Conservation (phyloP, 2,797 vertebrate species). For the Danio tinwini region DNA sequence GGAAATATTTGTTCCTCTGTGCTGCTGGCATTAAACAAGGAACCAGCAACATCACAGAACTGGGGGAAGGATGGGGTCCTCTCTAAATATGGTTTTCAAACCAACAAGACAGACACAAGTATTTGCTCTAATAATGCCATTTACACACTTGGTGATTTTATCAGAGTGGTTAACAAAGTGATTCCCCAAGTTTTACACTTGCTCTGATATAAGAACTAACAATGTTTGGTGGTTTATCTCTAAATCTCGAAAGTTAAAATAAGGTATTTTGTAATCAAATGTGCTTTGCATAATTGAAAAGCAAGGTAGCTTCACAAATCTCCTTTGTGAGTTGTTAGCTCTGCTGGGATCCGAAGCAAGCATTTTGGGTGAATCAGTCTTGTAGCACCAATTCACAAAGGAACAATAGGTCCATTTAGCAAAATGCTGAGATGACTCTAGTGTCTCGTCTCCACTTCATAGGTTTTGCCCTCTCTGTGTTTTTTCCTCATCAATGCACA, state of each 20-base stretch:
- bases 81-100: background rate
- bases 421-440: slow-evolving; percentile 38
- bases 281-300: background rate
- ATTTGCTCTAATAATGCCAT: background rate
- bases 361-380: slow-evolving; percentile 60
- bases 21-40: background rate
- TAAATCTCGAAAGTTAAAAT: background rate
- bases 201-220: background rate
- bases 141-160: background rate
- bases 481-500: slow-evolving; percentile 69
- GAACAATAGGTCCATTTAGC: slow-evolving; percentile 66
- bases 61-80: background rate
- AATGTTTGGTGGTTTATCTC: background rate
- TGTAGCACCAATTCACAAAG: slow-evolving; percentile 59
- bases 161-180: background rate
- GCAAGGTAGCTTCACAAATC: background rate
- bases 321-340: slow-evolving; percentile 24
- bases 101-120: background rate
- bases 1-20: background rate
- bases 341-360: slow-evolving; percentile 15
- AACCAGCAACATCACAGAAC: background rate
- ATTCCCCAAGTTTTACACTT: background rate
- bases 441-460: slow-evolving; percentile 53
- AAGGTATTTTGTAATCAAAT: background rate
- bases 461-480: slow-evolving; percentile 62